These are phyloP conservation scores for Bombus cullumanus DNA, from an alignment of 1,140 invertebrate species.

Conservation along the genomic window DNA sequence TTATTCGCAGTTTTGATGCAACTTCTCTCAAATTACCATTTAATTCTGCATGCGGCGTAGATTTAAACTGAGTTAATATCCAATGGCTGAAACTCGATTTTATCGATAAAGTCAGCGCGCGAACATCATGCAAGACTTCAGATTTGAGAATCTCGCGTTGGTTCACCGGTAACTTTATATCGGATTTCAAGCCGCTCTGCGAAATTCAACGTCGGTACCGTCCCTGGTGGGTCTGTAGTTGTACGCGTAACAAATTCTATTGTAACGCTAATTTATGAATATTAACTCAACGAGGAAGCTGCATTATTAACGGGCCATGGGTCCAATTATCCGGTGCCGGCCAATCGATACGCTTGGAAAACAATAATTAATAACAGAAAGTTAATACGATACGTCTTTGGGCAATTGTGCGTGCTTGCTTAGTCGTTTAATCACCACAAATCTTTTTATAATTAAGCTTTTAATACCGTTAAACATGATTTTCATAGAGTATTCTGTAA, in stretches of 20 bases:
- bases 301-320: slow-evolving; percentile 44
- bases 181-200: too few species aligned
- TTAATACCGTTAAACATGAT: not conserved
- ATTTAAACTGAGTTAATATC: not conserved
- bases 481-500: too few species aligned
- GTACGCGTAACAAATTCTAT: slow-evolving; percentile 37
- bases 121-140: not conserved
- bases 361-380: slow-evolving; percentile 50
- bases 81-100: not conserved
- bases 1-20: not conserved
- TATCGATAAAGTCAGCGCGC: not conserved
- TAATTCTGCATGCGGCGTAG: not conserved
- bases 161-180: not conserved
- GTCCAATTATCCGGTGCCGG: slow-evolving; percentile 37
- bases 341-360: slow-evolving; percentile 46
- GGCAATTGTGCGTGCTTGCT: not conserved
- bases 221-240: not conserved
- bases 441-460: not conserved
- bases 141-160: too few species aligned
- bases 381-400: slow-evolving; percentile 28
- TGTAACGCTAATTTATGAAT: slow-evolving; percentile 58
- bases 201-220: not conserved
- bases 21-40: not conserved
- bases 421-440: not conserved
- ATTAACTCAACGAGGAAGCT: slow-evolving; percentile 47